These are phyloP conservation scores for Actinemys pallida DNA, from an alignment of 2,113 vertebrate genomes.

Conservation along the genomic window DNA sequence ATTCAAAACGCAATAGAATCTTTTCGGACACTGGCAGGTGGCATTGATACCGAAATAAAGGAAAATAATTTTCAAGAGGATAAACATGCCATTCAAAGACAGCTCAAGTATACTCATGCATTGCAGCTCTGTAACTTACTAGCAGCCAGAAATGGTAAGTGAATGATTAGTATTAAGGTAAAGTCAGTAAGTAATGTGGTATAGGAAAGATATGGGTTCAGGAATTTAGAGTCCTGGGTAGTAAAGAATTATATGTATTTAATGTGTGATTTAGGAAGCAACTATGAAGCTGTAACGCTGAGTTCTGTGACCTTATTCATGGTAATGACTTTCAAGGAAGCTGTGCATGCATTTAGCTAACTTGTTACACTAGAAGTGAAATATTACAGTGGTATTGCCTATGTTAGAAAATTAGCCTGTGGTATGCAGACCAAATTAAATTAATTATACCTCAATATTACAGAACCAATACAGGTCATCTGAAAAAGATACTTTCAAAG, in stretches of 20 bases:
- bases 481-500: background rate
- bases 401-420: background rate
- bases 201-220: background rate
- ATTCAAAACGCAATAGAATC: background rate
- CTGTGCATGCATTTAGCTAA: background rate
- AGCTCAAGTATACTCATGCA: background rate
- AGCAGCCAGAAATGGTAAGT: slow-evolving; percentile 52
- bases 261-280: background rate
- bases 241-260: background rate
- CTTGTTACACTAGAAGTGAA: background rate
- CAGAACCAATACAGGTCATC: background rate
- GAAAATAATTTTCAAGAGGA: background rate
- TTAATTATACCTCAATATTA: background rate
- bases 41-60: background rate
- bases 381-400: background rate
- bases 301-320: background rate
- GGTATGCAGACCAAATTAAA: background rate
- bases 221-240: background rate
- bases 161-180: background rate
- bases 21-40: background rate
- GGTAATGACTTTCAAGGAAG: background rate
- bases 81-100: accelerated
- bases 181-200: background rate
- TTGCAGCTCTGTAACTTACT: slow-evolving; percentile 40
- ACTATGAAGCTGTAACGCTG: background rate